Conservation (phyloP, 2,797 vertebrate species). For the Enteromius thamalakanensis region DNA sequence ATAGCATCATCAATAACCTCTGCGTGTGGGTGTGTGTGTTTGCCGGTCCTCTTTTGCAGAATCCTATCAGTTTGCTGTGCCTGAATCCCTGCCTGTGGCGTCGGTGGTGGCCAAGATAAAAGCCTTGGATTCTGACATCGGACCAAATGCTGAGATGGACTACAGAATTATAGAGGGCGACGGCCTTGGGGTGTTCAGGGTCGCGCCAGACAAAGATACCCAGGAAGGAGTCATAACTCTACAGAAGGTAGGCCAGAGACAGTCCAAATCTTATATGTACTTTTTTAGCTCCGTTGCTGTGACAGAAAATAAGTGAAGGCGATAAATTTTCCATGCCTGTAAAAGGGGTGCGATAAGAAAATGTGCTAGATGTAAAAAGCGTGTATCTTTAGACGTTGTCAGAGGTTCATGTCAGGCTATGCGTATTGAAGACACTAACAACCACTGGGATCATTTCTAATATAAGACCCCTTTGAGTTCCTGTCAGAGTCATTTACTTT, state of each 20-base stretch:
- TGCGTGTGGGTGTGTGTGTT: slow-evolving; percentile 42
- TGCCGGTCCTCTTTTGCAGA: slow-evolving; percentile 72
- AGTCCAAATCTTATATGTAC: slow-evolving; percentile 13
- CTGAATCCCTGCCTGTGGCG: slow-evolving; percentile 83
- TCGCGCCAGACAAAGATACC: slow-evolving; percentile 85
- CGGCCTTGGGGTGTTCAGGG: slow-evolving; percentile 84
- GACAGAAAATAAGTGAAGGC: slow-evolving; percentile 26
- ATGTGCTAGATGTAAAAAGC: not conserved
- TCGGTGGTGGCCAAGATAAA: slow-evolving; percentile 88
- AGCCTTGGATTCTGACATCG: slow-evolving; percentile 87
- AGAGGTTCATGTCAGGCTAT: slow-evolving; percentile 35
- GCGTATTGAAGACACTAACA: slow-evolving; percentile 9
- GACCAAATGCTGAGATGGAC: slow-evolving; percentile 90
- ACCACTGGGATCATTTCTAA: slow-evolving; percentile 18
- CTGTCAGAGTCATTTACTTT: slow-evolving; percentile 16
- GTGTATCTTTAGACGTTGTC: slow-evolving; percentile 23
- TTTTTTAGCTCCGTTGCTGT: slow-evolving; percentile 23
- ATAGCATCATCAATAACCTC: slow-evolving; percentile 62
- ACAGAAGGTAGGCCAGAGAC: slow-evolving; percentile 79
- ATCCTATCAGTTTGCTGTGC: slow-evolving; percentile 88
- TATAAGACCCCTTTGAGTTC: slow-evolving; percentile 21
- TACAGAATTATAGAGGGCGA: slow-evolving; percentile 91
- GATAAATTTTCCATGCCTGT: not conserved
- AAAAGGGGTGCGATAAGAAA: slow-evolving; percentile 9
- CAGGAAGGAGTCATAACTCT: slow-evolving; percentile 90